Percentiles rank a stretch among this genome's conserved stretches.
phyloP scores from a whole-genome alignment of 2,113 vertebrate species.

The Aegypius monachus region DNA sequence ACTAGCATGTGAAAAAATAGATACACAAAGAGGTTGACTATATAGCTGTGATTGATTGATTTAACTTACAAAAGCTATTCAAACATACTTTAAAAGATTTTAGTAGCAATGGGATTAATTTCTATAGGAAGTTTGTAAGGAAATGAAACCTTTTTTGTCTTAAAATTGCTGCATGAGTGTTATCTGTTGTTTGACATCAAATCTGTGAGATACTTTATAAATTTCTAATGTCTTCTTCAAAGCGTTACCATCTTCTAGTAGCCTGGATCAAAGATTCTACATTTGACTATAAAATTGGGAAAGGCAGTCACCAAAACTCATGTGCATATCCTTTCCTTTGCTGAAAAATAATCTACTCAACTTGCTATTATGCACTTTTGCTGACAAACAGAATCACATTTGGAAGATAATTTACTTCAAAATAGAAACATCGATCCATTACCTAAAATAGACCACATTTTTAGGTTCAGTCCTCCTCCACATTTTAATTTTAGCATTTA shows the following conservation, averaged over 20 bases:
- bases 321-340: not conserved
- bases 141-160: not conserved
- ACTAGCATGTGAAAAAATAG: not conserved
- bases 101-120: not conserved
- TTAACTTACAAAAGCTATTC: not conserved
- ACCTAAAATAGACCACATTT: not conserved
- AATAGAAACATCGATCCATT: not conserved
- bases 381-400: not conserved
- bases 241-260: not conserved
- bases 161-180: not conserved
- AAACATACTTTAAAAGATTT: not conserved
- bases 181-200: not conserved
- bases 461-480: not conserved
- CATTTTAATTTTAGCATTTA: not conserved
- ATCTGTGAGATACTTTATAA: not conserved
- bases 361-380: not conserved
- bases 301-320: not conserved
- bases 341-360: not conserved
- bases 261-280: not conserved
- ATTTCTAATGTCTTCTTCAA: not conserved
- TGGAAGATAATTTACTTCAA: not conserved
- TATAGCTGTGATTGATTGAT: not conserved
- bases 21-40: not conserved
- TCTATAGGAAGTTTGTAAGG: not conserved
- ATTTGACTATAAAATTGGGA: not conserved